phyloP scores from a whole-genome alignment of 2,797 vertebrate genomes.

The Staurois parvus region DNA sequence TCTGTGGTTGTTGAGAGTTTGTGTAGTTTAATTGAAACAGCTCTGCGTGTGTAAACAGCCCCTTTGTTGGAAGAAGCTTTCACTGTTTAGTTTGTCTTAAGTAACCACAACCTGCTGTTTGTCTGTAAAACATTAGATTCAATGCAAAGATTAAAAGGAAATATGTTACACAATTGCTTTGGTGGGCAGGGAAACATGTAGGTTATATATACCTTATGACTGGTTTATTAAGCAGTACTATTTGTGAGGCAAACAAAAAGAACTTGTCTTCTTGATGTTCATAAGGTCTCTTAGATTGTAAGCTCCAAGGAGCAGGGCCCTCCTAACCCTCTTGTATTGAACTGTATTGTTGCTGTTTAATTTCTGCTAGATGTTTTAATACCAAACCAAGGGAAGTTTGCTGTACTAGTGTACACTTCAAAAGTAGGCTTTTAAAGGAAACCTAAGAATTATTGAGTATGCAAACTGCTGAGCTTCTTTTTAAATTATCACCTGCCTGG shows the following conservation, averaged over 20 bases:
- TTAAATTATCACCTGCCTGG: too few relatives aligned
- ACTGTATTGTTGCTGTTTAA: too few relatives aligned
- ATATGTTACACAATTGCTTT: slow-evolving; percentile 68
- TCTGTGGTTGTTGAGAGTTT: slow-evolving; percentile 76
- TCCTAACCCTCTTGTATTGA: too few relatives aligned
- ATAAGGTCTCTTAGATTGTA: too few relatives aligned
- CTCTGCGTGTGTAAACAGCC: slow-evolving; percentile 79
- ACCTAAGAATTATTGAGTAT: too few relatives aligned
- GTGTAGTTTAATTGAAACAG: slow-evolving; percentile 83
- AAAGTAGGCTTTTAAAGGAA: too few relatives aligned
- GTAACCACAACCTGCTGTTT: slow-evolving; percentile 83
- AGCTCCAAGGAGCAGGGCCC: too few relatives aligned
- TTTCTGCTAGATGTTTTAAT: background rate
- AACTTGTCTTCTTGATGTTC: background rate
- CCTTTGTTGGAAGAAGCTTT: slow-evolving; percentile 85
- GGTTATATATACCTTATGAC: slow-evolving; percentile 54
- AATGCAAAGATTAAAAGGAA: slow-evolving; percentile 76
- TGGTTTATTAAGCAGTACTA: slow-evolving; percentile 20
- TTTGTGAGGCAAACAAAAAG: slow-evolving; percentile 15
- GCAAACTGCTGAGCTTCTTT: too few relatives aligned
- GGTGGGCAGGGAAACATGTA: slow-evolving; percentile 63
- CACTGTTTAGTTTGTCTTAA: slow-evolving; percentile 84
- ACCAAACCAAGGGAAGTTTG: too few relatives aligned
- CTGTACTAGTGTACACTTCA: too few relatives aligned
- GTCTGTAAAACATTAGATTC: slow-evolving; percentile 81